Conservation (phyloP, 2,113 vertebrate species). For the Caranx melampygus region DNA sequence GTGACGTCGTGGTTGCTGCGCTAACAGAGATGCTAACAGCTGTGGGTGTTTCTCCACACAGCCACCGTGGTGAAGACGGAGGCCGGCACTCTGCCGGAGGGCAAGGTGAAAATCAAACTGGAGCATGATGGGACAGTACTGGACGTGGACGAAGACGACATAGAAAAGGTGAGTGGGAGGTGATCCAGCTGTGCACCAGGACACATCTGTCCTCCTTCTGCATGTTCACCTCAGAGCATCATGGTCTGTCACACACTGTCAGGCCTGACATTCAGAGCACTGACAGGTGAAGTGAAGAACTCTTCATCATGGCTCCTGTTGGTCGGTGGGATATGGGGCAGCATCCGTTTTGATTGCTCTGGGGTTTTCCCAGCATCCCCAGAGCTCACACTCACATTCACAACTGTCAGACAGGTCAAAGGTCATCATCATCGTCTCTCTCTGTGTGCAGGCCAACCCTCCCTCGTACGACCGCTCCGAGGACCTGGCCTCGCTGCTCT, state of each 20-base stretch:
- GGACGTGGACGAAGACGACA: conserved; percentile 96
- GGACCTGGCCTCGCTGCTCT: conserved; percentile 93
- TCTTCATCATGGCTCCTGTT: too few species aligned
- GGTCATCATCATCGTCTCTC: not conserved
- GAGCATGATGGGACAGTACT: conserved; percentile 91
- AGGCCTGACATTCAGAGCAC: too few species aligned
- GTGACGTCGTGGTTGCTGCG: too few species aligned
- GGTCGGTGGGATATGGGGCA: too few species aligned
- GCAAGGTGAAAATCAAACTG: conserved; percentile 93
- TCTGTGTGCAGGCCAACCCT: conserved; percentile 88
- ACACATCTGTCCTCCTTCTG: too few species aligned
- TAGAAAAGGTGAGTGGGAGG: conserved; percentile 89
- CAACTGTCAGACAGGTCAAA: not conserved
- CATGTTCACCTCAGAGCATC: too few species aligned
- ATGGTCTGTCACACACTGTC: too few species aligned
- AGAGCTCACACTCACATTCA: not conserved
- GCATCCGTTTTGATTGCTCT: not conserved
- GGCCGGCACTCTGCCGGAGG: conserved; percentile 86
- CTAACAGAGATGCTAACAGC: not conserved
- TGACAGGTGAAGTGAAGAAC: too few species aligned
- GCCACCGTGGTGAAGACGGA: conserved; percentile 90
- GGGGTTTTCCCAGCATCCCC: not conserved
- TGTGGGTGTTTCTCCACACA: conserved; percentile 51
- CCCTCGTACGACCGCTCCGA: conserved; percentile 91
- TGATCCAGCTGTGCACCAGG: too few species aligned